Conservation (phyloP, 2,888 invertebrate species). For the Alsophila aescularia region DNA sequence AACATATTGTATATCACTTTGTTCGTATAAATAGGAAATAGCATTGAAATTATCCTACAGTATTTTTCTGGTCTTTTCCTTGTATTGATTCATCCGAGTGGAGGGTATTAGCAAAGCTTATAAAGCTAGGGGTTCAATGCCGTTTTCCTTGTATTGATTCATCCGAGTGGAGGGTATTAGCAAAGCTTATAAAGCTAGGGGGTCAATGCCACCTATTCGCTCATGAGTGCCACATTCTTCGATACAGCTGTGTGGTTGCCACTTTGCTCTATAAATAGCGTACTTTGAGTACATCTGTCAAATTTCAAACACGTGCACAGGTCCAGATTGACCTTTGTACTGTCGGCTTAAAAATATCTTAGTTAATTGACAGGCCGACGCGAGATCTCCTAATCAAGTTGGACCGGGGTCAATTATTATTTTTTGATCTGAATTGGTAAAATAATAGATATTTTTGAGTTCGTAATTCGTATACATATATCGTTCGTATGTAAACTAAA, state of each 20-base stretch:
- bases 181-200: slow-evolving; percentile 12
- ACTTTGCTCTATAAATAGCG: slow-evolving; percentile 25
- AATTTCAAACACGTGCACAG: slow-evolving; percentile 18
- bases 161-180: slow-evolving; percentile 16
- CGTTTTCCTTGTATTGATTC: slow-evolving; percentile 1
- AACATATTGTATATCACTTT: too few relatives aligned
- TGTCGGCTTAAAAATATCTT: background rate
- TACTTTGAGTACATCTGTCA: slow-evolving; percentile 25
- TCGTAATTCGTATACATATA: too few relatives aligned
- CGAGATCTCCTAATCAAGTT: too few relatives aligned
- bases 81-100: slow-evolving; percentile 9
- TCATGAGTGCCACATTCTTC: slow-evolving; percentile 24
- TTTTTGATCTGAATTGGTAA: too few relatives aligned
- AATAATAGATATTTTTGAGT: too few relatives aligned
- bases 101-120: slow-evolving; percentile 18
- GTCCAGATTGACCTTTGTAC: slow-evolving; percentile 5
- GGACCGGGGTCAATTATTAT: too few relatives aligned
- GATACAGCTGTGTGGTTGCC: slow-evolving; percentile 26
- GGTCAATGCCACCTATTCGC: slow-evolving; percentile 24
- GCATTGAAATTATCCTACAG: too few relatives aligned
- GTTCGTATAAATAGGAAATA: too few relatives aligned
- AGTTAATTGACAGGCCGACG: too few relatives aligned
- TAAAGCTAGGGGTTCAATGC: slow-evolving; percentile 22
- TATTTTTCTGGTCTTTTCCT: too few relatives aligned
- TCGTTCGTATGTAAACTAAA: too few relatives aligned